Evolutionary conservation across 1,140 invertebrate genomes (phyloP), one percentile per base, ranked within the genome.

Genomic region (Watersipora subatra): DNA sequence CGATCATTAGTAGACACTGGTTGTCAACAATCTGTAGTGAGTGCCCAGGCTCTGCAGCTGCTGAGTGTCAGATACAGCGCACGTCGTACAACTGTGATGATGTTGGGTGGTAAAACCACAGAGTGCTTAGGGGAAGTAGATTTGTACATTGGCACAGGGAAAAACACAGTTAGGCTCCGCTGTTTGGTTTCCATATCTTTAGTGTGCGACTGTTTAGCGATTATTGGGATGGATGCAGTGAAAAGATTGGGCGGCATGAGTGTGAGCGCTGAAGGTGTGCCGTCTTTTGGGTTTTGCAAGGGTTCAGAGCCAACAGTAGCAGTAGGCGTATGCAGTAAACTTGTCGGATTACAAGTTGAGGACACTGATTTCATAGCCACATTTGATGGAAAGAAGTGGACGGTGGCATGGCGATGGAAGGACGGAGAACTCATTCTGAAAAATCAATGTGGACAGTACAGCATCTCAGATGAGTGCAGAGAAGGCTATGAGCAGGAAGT

Each of bases 181-280:
- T 59, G 58, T 22, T 22, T 59, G 22, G 58, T 59, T 12, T 28
- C 58, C 7, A 59, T 12, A 59, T 59, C 58, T 22, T 59, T 59
- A 17, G 22, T 28, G 7, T 59, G 34, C n/a, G 34, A n/a, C 7
- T 59, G 27, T 59, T 7, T 17, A 25, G 22, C 27, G 7, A 24
- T 59, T 12, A 24, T 59, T 28, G 58, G 58, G 17, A 59, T 59
- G 58, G 58, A 59, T 59, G 58, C 58, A 59, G 58, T 59, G 27
- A 24, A 28, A 17, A 17, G 58, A 17, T 22, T 59, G 7, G 58
- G 58, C 7, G 58, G 58, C 7, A 12, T 59, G 17, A 24, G 7
- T 12, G 58, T 59, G 27, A 59, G 58, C 58, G 7, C 58, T 22
- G 7, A 59, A 24, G 58, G 58, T 46, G 34, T 46, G 34, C 34